Evolutionary conservation across 2,797 vertebrate genomes (phyloP), one percentile per base, ranked within the genome.

Genomic region (Pangasius mekongensis): DNA sequence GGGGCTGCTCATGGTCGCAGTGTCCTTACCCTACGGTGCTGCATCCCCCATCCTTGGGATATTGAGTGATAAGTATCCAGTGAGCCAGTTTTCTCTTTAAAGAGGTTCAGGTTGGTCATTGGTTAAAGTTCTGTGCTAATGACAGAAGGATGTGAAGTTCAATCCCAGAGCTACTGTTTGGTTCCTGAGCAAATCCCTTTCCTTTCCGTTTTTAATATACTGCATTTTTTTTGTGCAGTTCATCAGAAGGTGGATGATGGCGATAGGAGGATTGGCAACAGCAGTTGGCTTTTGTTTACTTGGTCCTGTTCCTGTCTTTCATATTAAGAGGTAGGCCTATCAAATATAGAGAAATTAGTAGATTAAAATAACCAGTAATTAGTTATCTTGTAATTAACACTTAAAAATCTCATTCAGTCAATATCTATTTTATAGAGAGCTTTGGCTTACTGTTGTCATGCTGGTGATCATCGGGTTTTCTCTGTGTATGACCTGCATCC

Each of bases 1-100:
- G 87, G 98, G 98, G 66, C 95, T 99, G 89, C 96, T 99, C 66
- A 97, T 98, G 94, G 95, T 99, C 0, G 97, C 97, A 20, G 91
- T 99, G 87, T 97, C 98, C 0, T 89, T 99, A 16, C 96, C 97
- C 0, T 99, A 99, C 43, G 93, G 97, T 1, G 88, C 98, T 85
- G 96, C 95, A 7, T 98, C 98, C 7, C 98, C 98, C 0, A 81
- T 98, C 0, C 92, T 99, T 3, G 98, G 98, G 6, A 92, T 96
- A 2, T 74, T 98, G 52, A 97, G 97, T 0, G 98, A 99, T 92
- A 98, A 96, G 94, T 95, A 94, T 90, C 98, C 98, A 0, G 98
- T 99, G 93, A 94, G 98, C 97, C 22, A 52, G 9, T 54, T 39
- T 76, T 74, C 18, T 83, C 7, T 64, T 52, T 33, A 52, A 67